Base-by-base conservation (phyloP, 2,888 invertebrate genomes). In the Empis livida region DNA sequence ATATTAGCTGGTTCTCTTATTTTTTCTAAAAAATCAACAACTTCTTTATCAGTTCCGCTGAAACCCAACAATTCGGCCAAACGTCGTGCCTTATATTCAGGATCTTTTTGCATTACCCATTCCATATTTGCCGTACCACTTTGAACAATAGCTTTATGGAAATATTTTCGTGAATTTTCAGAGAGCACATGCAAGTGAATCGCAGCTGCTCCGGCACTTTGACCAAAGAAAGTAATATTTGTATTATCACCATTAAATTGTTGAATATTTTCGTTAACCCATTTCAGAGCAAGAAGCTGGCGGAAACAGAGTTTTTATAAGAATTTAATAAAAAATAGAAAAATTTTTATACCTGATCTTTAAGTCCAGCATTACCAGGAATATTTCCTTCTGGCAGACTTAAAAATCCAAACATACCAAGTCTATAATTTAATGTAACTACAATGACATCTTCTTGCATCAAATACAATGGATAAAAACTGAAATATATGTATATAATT, bases 221-320 rank as follows among this genome's bases (percentile, higher is more conserved):
- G 65, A 0, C 68, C 69, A 23, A 68, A 66, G 3, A 68, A 31
- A 0, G 66, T 67, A 0, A 68, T 58, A 47, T 67, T 68, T 9
- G 57, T 49, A 1, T 64, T 57, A 71, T 74, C 70, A 60, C 71
- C 56, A 65, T 68, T 67, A 62, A 72, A 62, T 62, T 69, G 57
- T 55, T 57, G 46, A 63, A 74, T 57, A 64, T 73, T 55, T 1
- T 71, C 73, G 2, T 70, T 53, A 61, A 68, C 44, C 55, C 71
- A 66, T 52, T 71, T 68, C 55, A 75, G 63, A 10, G 76, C 77
- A 20, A 73, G 47, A 31, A 56, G 67, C 54, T 57, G 60, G 2
- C n/a, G n/a, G 41, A 49, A 14, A 50, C 13, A 9, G 8, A 8
- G 15, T 4, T 37, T 37, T n/a, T 15, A 37, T 37, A 17, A 39